Base-by-base conservation (phyloP, 2,797 vertebrate species). In the Sparus aurata region DNA sequence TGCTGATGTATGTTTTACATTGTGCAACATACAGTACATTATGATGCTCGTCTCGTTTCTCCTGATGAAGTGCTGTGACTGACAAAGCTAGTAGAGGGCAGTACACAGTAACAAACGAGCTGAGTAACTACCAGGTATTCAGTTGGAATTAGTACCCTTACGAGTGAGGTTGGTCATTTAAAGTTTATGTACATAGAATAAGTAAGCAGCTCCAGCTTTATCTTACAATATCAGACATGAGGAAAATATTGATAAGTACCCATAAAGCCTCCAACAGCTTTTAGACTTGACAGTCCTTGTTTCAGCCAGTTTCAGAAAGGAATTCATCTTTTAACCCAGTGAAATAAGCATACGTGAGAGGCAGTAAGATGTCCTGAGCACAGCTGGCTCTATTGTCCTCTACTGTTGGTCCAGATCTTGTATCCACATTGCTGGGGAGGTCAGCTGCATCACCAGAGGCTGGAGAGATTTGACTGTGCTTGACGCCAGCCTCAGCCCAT, bases 401-500 rank as follows among this genome's bases (percentile, higher is more conserved):
- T 20, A 6, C 64, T 22, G 25, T 38, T 15, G 27, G 9, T 74
- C 57, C 58, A 69, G 46, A 34, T 79, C 73, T 49, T 20, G 34
- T 71, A 41, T 69, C 65, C 69, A 59, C 13, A 27, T n/a, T 18
- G 43, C 49, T 66, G 64, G 34, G 69, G 27, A 74, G 65, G 63
- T 74, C 60, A 54, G 1, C 49, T 12, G 41, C 77, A 63, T 79
- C 57, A 53, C 41, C 3, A 18, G 41, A 54, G 66, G 69, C 12
- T 34, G 9, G 12, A 43, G 43, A 64, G 71, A 76, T 47, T 60
- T 75, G 77, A 68, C 66, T 60, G 55, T 57, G 30, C 47, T 15
- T 46, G 61, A 74, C 85, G 85, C 81, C 83, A 84, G 53, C 59
- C 17, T 59, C 69, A 61, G 6, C 47, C 71, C 27, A 12, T 66